A percentile compares a stretch with the other conserved stretches of the same genome.
phyloP scores from a whole-genome alignment of 2,113 vertebrate species.

The Myiagra hebetior region DNA sequence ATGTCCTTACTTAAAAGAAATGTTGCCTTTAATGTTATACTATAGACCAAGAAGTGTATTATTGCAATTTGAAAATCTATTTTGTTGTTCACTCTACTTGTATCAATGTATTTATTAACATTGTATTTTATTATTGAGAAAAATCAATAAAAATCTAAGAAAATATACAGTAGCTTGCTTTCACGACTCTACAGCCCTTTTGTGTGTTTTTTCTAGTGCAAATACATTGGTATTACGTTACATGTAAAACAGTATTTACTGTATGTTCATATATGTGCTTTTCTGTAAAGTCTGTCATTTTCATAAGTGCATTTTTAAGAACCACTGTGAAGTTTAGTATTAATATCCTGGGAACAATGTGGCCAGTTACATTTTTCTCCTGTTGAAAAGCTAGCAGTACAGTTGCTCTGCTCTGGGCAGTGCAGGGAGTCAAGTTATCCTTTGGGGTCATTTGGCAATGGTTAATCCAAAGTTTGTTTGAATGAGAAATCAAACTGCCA shows the following conservation, averaged over 20 bases:
- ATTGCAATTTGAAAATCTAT: slow-evolving; percentile 72
- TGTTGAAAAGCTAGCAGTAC: slow-evolving; percentile 30
- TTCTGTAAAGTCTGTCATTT: slow-evolving; percentile 10
- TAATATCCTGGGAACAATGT: neutral
- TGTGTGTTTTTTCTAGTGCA: slow-evolving; percentile 69
- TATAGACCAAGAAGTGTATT: slow-evolving; percentile 72
- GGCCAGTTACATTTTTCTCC: slow-evolving; percentile 45
- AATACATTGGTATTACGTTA: neutral
- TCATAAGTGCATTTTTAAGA: neutral
- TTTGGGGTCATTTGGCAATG: neutral
- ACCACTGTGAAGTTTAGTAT: neutral
- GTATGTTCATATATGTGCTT: slow-evolving; percentile 27
- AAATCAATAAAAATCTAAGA: slow-evolving; percentile 78
- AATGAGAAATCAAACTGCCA: neutral
- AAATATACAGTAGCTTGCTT: slow-evolving; percentile 72
- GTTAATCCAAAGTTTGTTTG: neutral
- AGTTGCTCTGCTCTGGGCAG: neutral
- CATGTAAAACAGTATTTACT: slow-evolving; percentile 12
- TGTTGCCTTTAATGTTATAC: slow-evolving; percentile 75
- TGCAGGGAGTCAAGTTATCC: neutral
- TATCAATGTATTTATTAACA: slow-evolving; percentile 78
- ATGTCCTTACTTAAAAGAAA: slow-evolving; percentile 73
- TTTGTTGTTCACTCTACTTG: slow-evolving; percentile 76
- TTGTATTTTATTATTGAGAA: slow-evolving; percentile 81
- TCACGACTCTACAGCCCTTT: slow-evolving; percentile 70